Base-by-base conservation (phyloP, 2,888 invertebrate species). In the Acleris emargana region DNA sequence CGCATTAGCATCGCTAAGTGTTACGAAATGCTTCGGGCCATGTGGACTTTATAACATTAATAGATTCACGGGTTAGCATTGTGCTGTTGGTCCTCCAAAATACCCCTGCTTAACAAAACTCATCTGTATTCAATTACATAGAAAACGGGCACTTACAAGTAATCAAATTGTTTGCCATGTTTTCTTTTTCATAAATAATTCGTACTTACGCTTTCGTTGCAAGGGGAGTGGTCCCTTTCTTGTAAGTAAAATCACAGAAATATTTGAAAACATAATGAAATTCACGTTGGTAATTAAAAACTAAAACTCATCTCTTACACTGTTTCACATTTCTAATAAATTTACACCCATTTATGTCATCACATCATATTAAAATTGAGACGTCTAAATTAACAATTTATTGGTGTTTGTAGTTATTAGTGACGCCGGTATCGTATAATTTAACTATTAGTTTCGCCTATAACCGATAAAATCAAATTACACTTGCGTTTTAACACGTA, bases 1-100 rank as follows among this genome's bases (percentile, higher is more conserved):
- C 82, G 84, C 89, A 90, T 91, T 90, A 90, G 84, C 80, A 85
- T 80, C 86, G 58, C 88, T 87, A 82, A 78, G 79, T 79, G 76
- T 90, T 90, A 84, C 86, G 85, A 84, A 88, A 90, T 77, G 77
- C 76, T 72, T 69, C 69, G 62, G 69, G 71, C 69, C 72, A 74
- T 64, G 58, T 64, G 64, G 53, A 58, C 42, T 50, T 11, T 16
- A 45, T 51, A 47, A 43, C 45, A 62, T 38, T 22, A 49, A 55
- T 42, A 43, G 25, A 57, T 54, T 49, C 9, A 43, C 17, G 57
- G 42, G 57, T 54, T 42, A 16, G 55, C 57, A 43, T 25, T 25
- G 57, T 22, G 17, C n/a, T 22, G 25, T 45, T 2, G 45, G 57
- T 57, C 11, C 13, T 4, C 25, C 25, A 13, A 43, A 25, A 45